Base-by-base conservation (phyloP, 1,140 invertebrate genomes). In the Drosophila bocqueti region DNA sequence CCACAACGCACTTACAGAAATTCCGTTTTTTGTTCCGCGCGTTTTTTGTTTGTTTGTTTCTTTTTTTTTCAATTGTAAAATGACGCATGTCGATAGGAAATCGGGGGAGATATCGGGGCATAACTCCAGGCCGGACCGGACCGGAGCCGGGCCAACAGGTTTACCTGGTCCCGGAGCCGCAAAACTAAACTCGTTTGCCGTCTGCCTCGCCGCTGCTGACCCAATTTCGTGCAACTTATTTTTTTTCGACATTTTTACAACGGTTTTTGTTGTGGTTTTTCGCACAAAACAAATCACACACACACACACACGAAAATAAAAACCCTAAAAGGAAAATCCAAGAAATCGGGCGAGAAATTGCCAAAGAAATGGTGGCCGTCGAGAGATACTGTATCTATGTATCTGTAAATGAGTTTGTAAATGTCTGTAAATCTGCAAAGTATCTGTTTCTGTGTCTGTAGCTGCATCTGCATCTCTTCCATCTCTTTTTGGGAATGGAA, bases 181-280 rank as follows among this genome's bases (percentile, higher is more conserved):
- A 29, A 29, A 21, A 50, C 71, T 60, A 90, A 90, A 90, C 85
- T 76, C 49, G 85, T 90, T 90, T 90, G 64, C 64, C 40, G 84
- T 54, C 52, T 54, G 47, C 47, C 16, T 49, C 21, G 45, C 47
- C 54, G 76, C 65, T 64, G 77, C 69, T 90, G 85, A 90, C 85
- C 85, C 76, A 90, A 91, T 90, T 90, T 90, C 72, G 45, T 60
- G 79, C 81, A 68, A 76, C 85, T 46, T 46, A 9, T 45, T 81
- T 69, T 82, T 74, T 85, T 77, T 83, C 72, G 80, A 83, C 76
- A 82, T 87, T 78, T 83, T 83, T 83, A 86, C 83, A 83, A 76
- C 69, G 29, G 26, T 65, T 81, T 75, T 54, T 45, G 43, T 43
- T 49, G 43, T 65, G 58, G 45, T 69, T 84, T 84, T 78, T 85